Base-by-base conservation (phyloP, 2,888 invertebrate genomes). In the Melolontha melolontha region DNA sequence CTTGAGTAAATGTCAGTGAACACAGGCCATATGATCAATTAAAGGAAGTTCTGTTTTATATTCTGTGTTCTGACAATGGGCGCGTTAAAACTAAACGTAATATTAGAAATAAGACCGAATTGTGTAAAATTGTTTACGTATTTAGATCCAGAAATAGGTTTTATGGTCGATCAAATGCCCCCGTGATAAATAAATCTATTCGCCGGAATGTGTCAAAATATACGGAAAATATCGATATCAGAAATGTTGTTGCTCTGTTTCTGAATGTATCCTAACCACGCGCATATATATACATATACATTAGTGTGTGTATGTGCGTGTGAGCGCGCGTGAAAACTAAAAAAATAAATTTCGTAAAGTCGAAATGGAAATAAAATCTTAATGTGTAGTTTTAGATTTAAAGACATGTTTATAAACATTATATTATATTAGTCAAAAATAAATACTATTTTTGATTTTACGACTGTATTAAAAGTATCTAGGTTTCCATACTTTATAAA, bases 381-480 rank as follows among this genome's bases (percentile, higher is more conserved):
- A 44, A 59, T 59, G 59, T 42, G 55, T 41, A 55, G 59, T 59
- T 59, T 59, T 59, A 44, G 59, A 44, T 59, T 59, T 59, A 59
- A 29, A 44, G 59, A 59, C 59, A 44, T 59, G 59, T 59, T 59
- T 59, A 59, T 59, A 59, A 59, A 59, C 59, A 59, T 59, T 59
- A 59, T 59, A 59, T 59, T 59, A 59, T 59, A 59, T 59, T 59
- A 59, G 59, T 59, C 59, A 59, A 59, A 59, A 59, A 59, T 59
- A 59, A 59, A 59, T 59, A 59, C 59, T 59, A 59, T 59, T 59
- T 59, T 59, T 59, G 59, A 59, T 59, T 59, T 59, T 59, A 59
- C 59, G 59, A 44, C n/a, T 44, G 59, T 29, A 29, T 44, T 29
- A 44, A 27, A 44, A 29, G 59, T 59, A 59, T 59, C 22, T 47